A percentile compares a stretch with the other conserved stretches of the same genome.
Conservation (phyloP, 2,113 vertebrate genomes). For the Galbula dea region DNA sequence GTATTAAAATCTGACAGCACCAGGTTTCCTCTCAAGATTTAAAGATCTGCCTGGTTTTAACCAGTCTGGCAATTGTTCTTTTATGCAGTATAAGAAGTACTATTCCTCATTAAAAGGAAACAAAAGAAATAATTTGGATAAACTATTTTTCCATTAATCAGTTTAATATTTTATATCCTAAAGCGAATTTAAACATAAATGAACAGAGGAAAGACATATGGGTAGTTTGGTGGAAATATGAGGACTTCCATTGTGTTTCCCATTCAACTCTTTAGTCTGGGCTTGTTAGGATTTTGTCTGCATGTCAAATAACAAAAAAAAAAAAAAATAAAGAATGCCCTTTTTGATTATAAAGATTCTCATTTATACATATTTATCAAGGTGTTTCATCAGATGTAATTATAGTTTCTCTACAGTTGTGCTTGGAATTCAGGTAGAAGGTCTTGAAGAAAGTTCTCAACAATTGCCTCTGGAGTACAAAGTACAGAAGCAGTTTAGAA, state of each 20-base stretch:
- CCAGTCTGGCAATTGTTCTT: not conserved
- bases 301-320: not conserved
- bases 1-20: not conserved
- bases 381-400: not conserved
- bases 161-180: not conserved
- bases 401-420: not conserved
- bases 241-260: not conserved
- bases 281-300: not conserved
- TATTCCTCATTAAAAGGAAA: not conserved
- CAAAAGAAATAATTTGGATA: not conserved
- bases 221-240: not conserved
- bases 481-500: not conserved
- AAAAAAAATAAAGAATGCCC: too few species aligned
- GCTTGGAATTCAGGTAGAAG: not conserved
- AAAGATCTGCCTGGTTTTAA: not conserved
- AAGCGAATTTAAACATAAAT: not conserved
- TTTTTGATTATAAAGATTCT: not conserved
- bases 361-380: not conserved
- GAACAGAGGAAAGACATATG: not conserved
- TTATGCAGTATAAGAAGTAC: not conserved
- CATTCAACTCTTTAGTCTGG: not conserved
- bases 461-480: not conserved
- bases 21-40: not conserved
- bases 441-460: not conserved
- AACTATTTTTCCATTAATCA: not conserved